A percentile compares a stretch with the other conserved stretches of the same genome.
phyloP scores from a whole-genome alignment of 2,113 vertebrate genomes.

The Malurus alboscapulatus region DNA sequence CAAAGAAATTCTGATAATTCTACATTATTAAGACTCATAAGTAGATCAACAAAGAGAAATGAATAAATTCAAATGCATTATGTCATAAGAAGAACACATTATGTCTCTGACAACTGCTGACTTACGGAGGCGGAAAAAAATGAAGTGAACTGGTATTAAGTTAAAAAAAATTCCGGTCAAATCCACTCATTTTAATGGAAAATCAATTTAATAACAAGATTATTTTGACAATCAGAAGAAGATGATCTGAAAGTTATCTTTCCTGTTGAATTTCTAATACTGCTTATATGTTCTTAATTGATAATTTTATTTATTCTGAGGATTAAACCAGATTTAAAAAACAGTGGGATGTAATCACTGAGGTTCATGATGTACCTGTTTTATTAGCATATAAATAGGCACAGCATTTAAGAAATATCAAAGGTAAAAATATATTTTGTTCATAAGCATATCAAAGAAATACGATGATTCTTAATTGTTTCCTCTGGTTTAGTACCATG shows the following conservation, averaged over 20 bases:
- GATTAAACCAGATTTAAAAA: background rate
- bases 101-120: background rate
- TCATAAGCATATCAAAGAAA: background rate
- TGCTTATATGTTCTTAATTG: background rate
- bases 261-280: background rate
- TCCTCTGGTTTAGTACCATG: background rate
- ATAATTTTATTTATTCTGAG: background rate
- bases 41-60: slow-evolving; percentile 13
- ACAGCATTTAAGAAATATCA: background rate
- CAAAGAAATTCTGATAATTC: slow-evolving; percentile 25
- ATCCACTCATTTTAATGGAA: background rate
- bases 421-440: background rate
- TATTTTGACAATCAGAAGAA: background rate
- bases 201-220: background rate
- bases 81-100: background rate
- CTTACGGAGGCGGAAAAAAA: background rate
- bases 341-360: background rate
- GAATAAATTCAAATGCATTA: background rate
- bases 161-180: background rate
- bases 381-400: background rate
- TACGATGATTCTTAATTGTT: background rate
- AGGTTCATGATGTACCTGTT: background rate
- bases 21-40: background rate
- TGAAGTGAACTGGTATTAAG: background rate
- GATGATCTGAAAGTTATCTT: background rate